A percentile compares a stretch with the other conserved stretches of the same genome.
Evolutionary conservation across 2,113 vertebrate species (phyloP).

Genomic region (Scolopax mira): DNA sequence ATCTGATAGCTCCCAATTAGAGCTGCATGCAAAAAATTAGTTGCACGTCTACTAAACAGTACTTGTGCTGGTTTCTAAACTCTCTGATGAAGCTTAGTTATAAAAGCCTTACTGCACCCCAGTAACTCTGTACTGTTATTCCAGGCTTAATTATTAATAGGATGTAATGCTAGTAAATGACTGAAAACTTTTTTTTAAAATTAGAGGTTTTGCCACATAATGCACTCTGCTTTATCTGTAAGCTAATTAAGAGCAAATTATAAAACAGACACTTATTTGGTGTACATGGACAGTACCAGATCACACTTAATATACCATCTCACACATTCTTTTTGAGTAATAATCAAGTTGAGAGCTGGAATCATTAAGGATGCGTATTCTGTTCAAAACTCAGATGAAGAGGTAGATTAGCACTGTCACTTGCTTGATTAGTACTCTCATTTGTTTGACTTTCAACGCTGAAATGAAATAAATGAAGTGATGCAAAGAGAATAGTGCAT

Average conservation of each 20-base stretch:
- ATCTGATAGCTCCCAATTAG: background rate
- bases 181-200: background rate
- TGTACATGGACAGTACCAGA: background rate
- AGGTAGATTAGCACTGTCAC: constrained; percentile 48
- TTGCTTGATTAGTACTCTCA: constrained; percentile 46
- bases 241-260: background rate
- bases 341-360: background rate
- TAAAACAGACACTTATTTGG: background rate
- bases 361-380: constrained; percentile 16
- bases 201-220: background rate
- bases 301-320: background rate
- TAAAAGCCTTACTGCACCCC: background rate
- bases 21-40: background rate
- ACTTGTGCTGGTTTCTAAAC: background rate
- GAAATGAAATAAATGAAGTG: constrained; percentile 14
- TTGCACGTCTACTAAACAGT: background rate
- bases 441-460: constrained; percentile 5
- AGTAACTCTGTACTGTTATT: background rate
- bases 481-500: background rate
- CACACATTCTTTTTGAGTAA: background rate
- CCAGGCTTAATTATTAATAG: background rate
- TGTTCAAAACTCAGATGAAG: constrained; percentile 48
- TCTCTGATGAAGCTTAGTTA: background rate
- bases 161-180: background rate
- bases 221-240: background rate